Base-by-base conservation (phyloP, 2,888 invertebrate species). In the Rhingia campestris region DNA sequence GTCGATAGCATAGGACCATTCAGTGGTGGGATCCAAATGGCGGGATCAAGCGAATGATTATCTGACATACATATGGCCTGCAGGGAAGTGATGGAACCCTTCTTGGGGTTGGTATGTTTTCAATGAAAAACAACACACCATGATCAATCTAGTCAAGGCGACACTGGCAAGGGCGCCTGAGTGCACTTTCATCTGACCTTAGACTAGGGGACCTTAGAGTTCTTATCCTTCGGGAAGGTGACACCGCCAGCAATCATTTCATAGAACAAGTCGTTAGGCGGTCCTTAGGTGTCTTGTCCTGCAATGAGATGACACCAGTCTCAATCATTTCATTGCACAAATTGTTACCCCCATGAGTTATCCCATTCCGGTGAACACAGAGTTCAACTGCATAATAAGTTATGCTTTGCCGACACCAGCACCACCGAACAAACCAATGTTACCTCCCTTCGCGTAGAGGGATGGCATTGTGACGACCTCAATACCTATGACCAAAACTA, bases 251-350 rank as follows among this genome's bases (percentile, higher is more conserved):
- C n/a, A n/a, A n/a, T n/a, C n/a, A n/a, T n/a, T n/a, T n/a, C n/a
- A n/a, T n/a, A n/a, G n/a, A n/a, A n/a, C n/a, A n/a, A n/a, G n/a
- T n/a, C n/a, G n/a, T n/a, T n/a, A n/a, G n/a, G n/a, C n/a, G n/a
- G n/a, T n/a, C n/a, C n/a, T n/a, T n/a, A n/a, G n/a, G n/a, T n/a
- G 95, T 95, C 91, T 97, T 95, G 90, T 97, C 97, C 90, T 95
- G 96, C 14, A 98, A 93, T 43, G 97, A 97, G 91, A 98, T 97
- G 88, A 98, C 98, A 89, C 97, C 97, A 86, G 95, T 94, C 91
- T 97, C 97, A 92, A 97, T 98, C 98, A 98, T 98, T 92, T 98
- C 98, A 91, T 97, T 96, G 92, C 98, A 98, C 88, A 98, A 93
- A 92, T 98, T 98, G 91, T 98, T 98, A 86, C 97, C 98, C 92